Evolutionary conservation across 2,113 vertebrate species (phyloP).

Genomic region (Esox niger): DNA sequence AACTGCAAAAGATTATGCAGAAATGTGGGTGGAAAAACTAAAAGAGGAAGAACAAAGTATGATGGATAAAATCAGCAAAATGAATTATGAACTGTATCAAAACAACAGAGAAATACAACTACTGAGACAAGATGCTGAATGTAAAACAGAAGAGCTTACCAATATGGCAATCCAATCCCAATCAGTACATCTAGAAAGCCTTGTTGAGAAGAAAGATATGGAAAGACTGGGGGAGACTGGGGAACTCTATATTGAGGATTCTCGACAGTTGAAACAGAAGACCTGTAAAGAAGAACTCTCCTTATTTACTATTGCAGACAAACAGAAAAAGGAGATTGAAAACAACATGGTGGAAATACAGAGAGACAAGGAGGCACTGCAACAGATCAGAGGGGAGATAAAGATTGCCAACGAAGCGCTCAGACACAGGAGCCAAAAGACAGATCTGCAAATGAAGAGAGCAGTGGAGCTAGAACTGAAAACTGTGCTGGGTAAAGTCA

Average conservation of each 20-base stretch:
- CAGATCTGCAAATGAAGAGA: too few species aligned
- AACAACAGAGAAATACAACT: not conserved
- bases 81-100: slow-evolving; percentile 1
- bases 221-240: not conserved
- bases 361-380: not conserved
- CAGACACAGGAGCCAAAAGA: too few species aligned
- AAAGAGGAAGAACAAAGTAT: not conserved
- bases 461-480: not conserved
- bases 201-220: not conserved
- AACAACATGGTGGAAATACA: slow-evolving; percentile 6
- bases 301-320: not conserved
- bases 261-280: too few species aligned
- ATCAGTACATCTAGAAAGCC: too few species aligned
- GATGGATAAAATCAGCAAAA: not conserved
- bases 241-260: too few species aligned
- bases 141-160: too few species aligned
- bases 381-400: not conserved
- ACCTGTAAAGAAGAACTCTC: too few species aligned
- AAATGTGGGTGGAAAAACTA: not conserved
- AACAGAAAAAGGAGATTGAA: not conserved
- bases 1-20: slow-evolving; percentile 6
- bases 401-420: not conserved
- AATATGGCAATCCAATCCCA: too few species aligned
- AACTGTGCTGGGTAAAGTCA: not conserved
- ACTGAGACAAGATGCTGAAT: too few species aligned